Evolutionary conservation across 2,113 vertebrate species (phyloP).

Genomic region (Quiscalus mexicanus): DNA sequence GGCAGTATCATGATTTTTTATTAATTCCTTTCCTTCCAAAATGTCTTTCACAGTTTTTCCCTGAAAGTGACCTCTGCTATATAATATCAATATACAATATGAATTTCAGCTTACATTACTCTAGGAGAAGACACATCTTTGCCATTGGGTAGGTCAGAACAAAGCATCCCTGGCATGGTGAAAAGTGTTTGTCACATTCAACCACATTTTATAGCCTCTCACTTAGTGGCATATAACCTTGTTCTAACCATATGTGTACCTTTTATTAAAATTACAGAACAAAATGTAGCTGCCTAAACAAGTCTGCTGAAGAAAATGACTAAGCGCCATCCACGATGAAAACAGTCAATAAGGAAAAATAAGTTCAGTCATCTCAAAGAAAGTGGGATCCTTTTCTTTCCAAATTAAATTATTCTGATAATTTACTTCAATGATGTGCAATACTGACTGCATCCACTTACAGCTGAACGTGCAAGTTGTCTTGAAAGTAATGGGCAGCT

Average conservation of each 20-base stretch:
- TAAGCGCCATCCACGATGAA: neutral
- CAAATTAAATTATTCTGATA: neutral
- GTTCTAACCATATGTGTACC: neutral
- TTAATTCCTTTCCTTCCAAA: neutral
- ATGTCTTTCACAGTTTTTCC: neutral
- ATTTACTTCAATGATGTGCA: neutral
- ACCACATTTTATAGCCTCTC: neutral
- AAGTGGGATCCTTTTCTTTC: neutral
- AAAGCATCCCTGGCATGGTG: neutral
- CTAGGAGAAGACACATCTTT: neutral
- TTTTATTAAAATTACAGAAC: neutral
- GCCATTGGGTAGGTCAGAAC: neutral
- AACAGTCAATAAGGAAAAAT: neutral
- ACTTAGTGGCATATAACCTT: neutral
- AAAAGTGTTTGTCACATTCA: neutral
- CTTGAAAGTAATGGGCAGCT: neutral
- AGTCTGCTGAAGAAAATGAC: neutral
- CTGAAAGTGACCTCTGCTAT: neutral
- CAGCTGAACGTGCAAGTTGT: neutral
- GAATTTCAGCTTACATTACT: neutral
- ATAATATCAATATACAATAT: neutral
- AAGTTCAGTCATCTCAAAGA: neutral
- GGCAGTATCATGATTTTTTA: neutral
- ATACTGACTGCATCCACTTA: neutral
- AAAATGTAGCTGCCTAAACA: neutral